These are phyloP conservation scores for Gerris buenoi DNA, from an alignment of 1,140 invertebrate genomes.

Conservation along the genomic window DNA sequence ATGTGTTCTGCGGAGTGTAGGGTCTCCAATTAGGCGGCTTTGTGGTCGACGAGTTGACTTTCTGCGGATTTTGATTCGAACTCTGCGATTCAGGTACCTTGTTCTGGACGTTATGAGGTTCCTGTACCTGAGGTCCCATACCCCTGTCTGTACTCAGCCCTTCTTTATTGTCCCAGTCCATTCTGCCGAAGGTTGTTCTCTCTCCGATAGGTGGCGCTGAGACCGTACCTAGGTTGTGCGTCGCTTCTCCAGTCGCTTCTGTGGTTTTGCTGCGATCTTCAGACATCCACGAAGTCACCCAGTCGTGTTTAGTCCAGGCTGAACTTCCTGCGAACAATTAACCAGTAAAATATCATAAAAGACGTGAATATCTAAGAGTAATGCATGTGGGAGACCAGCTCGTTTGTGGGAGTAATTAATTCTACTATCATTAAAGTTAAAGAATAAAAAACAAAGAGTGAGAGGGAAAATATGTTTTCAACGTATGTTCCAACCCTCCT, in stretches of 20 bases:
- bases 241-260: background rate
- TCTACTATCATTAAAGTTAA: no score
- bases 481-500: no score
- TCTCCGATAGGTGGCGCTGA: slow-evolving; percentile 4
- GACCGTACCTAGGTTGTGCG: background rate
- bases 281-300: slow-evolving; percentile 16
- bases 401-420: no score
- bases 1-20: slow-evolving; percentile 20
- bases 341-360: no score
- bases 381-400: no score
- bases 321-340: no score
- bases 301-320: slow-evolving; percentile 9
- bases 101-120: slow-evolving; percentile 5
- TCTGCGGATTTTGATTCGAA: no score
- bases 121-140: background rate
- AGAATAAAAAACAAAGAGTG: no score
- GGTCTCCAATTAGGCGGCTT: slow-evolving; percentile 19
- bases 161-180: slow-evolving; percentile 34
- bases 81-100: slow-evolving; percentile 2
- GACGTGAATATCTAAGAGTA: no score
- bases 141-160: slow-evolving; percentile 10
- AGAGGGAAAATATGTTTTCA: no score
- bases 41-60: slow-evolving; percentile 18
- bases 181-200: slow-evolving; percentile 24
- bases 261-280: slow-evolving; percentile 16